Evolutionary conservation across 2,888 invertebrate genomes (phyloP), one percentile per base, ranked within the genome.

Genomic region (Polylopha cassiicola): DNA sequence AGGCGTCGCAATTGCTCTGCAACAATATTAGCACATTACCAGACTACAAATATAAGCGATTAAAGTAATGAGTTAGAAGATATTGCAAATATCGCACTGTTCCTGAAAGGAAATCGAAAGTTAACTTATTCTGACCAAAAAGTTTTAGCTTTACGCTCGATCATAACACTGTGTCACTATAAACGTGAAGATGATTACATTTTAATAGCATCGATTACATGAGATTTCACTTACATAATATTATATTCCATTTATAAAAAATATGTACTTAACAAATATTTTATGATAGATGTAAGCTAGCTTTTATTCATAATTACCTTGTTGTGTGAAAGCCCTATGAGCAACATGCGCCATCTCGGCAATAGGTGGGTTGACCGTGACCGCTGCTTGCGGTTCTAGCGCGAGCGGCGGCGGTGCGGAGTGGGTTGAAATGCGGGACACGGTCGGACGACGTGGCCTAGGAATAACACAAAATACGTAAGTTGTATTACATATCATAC

Each of bases 1-100:
- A 84, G 61, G 0, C 82, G 77, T 0, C 80, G 73, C 1, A 85
- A 73, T 0, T 77, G 78, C 41, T 84, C 86, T 80, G 60, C 0
- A 7, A 13, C 5, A 1, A 15, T 8, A 22, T 14, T 3, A 9
- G 23, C 4, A 3, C 16, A 17, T 17, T 14, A 14, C 9, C 10
- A 7, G n/a, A 20, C 2, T 10, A 21, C 14, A 31, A 3, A 8
- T 10, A 15, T 16, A 3, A 28, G 14, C 16, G 4, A 3, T 3
- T 3, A 3, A n/a, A 3, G 4, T 3, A 3, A 3, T 4, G 9
- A 26, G 4, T 1, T 17, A 30, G 3, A 17, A 16, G 2, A 29
- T 6, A 15, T 11, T 2, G n/a, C n/a, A 29, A 20, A 22, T 22
- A 17, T 8, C 20, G 6, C 10, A 3, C 9, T 26, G 18, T 6